Percentiles rank a stretch among this genome's conserved stretches.
Evolutionary conservation across 2,797 vertebrate genomes (phyloP).

Genomic region (Onychomys torridus): DNA sequence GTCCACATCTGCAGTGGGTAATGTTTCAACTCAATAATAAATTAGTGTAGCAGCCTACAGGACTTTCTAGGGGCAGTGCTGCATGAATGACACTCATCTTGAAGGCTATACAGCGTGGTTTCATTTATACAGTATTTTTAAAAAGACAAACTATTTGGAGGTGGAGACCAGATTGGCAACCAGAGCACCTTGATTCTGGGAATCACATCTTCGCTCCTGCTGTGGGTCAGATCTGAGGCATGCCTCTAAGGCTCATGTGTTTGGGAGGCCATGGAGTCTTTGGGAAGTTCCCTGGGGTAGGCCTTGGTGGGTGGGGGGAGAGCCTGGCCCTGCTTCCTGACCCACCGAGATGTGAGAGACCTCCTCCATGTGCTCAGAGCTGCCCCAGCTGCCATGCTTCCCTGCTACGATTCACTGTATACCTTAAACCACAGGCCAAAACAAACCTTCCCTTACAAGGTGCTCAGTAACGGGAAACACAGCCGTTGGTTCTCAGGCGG

Average conservation of each 20-base stretch:
- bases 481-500: neutral
- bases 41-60: neutral
- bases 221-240: neutral
- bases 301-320: neutral
- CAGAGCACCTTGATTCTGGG: neutral
- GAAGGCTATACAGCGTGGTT: neutral
- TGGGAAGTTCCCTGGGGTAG: neutral
- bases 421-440: neutral
- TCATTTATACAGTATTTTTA: neutral
- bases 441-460: neutral
- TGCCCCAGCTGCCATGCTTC: too few relatives aligned
- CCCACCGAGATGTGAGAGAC: neutral
- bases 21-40: neutral
- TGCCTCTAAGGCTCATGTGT: neutral
- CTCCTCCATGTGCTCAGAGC: neutral
- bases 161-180: neutral
- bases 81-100: neutral
- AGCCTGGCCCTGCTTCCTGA: neutral
- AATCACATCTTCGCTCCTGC: neutral
- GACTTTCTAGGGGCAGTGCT: neutral
- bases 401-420: fast-evolving
- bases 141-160: neutral
- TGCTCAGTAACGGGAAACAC: neutral
- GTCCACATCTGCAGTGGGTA: neutral
- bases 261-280: neutral